These are phyloP conservation scores for Chaetophractus vellerosus DNA, from an alignment of 2,797 vertebrate genomes.

Conservation along the genomic window DNA sequence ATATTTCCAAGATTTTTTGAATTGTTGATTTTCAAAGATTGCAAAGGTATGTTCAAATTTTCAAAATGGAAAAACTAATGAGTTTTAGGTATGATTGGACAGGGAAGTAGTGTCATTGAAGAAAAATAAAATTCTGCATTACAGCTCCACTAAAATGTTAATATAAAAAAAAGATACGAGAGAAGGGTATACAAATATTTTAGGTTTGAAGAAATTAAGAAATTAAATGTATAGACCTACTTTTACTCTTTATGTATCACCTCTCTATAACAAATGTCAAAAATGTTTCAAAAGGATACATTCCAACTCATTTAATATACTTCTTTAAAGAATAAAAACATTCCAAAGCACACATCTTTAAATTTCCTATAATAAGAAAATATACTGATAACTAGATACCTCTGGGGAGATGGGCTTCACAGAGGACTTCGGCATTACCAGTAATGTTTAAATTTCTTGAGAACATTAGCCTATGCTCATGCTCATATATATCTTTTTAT, in stretches of 20 bases:
- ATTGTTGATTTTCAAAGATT: conserved; percentile 35
- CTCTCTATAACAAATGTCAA: background rate
- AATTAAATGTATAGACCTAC: background rate
- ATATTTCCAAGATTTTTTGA: conserved; percentile 37
- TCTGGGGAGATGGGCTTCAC: background rate
- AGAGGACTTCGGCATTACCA: background rate
- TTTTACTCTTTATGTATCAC: background rate
- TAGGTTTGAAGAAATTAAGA: background rate
- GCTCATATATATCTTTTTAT: background rate
- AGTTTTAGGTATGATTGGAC: conserved; percentile 16
- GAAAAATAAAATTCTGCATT: conserved; percentile 22
- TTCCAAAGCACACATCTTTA: background rate
- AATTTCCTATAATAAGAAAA: background rate
- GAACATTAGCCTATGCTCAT: background rate
- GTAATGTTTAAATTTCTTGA: background rate
- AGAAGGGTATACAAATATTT: conserved; percentile 19
- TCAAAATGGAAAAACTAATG: conserved; percentile 40
- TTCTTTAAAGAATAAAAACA: conserved; percentile 41
- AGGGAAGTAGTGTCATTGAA: background rate
- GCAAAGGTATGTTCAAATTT: conserved; percentile 34
- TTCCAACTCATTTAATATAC: background rate
- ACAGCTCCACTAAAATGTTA: conserved; percentile 19
- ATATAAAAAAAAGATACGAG: background rate
- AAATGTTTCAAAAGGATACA: conserved; percentile 20
- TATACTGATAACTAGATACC: background rate